phyloP scores from a whole-genome alignment of 2,113 vertebrate species.

The Salminus brasiliensis region DNA sequence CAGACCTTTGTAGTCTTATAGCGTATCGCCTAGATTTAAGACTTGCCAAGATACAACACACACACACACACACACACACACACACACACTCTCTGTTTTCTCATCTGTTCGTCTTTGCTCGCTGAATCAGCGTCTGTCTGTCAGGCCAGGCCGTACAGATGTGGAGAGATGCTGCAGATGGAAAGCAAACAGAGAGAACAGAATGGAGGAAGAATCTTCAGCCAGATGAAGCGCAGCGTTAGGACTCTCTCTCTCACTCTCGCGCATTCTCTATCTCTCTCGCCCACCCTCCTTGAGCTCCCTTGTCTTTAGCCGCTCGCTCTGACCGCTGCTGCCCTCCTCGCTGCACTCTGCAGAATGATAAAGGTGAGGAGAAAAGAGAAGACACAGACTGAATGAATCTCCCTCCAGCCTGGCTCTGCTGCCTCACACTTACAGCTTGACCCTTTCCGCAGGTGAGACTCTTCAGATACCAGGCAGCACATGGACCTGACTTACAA shows the following conservation, averaged over 20 bases:
- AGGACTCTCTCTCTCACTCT: conserved; percentile 14
- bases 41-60: too few relatives aligned
- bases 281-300: conserved; percentile 26
- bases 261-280: conserved; percentile 30
- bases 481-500: neutral
- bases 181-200: neutral
- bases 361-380: conserved; percentile 28
- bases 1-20: too few relatives aligned
- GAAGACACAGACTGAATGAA: conserved; percentile 38
- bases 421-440: conserved; percentile 16
- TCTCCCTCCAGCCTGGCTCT: conserved; percentile 10
- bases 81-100: conserved; percentile 2
- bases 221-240: too few relatives aligned
- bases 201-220: neutral
- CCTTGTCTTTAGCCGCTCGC: conserved; percentile 20
- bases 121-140: conserved; percentile 7
- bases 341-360: conserved; percentile 33
- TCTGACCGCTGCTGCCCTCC: conserved; percentile 46
- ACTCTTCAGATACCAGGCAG: neutral
- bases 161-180: conserved; percentile 6
- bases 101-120: conserved; percentile 8
- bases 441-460: conserved; percentile 22
- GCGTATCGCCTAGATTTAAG: too few relatives aligned
- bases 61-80: too few relatives aligned
- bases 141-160: too few relatives aligned